phyloP scores from a whole-genome alignment of 2,113 vertebrate genomes.

The Pyrgilauda ruficollis region DNA sequence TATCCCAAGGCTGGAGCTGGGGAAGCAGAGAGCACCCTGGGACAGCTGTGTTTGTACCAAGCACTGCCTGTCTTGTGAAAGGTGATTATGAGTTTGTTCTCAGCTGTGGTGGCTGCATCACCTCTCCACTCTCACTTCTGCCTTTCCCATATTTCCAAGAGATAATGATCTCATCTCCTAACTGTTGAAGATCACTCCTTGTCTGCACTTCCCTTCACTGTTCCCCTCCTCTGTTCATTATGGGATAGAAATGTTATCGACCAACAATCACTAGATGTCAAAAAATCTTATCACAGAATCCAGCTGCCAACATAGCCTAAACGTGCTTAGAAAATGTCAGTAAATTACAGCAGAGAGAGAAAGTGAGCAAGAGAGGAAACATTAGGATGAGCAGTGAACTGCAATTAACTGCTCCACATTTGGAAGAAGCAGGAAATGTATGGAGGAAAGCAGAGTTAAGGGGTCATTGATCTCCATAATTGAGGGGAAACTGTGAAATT shows the following conservation, averaged over 20 bases:
- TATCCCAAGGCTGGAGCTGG: background rate
- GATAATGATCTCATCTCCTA: conserved; percentile 61
- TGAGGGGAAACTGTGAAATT: conserved; percentile 49
- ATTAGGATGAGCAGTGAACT: conserved; percentile 48
- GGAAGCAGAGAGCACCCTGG: background rate
- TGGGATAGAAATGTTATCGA: conserved; percentile 55
- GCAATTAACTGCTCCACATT: conserved; percentile 43
- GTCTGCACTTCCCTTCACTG: background rate
- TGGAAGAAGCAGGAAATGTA: conserved; percentile 50
- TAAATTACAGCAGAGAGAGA: conserved; percentile 41
- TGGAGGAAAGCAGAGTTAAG: conserved; percentile 18
- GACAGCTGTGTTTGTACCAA: background rate
- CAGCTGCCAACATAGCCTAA: conserved; percentile 51
- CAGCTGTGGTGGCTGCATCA: background rate
- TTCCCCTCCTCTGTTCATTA: conserved; percentile 28
- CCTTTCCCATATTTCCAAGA: conserved; percentile 21
- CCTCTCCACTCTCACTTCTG: conserved; percentile 8
- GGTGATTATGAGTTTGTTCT: background rate
- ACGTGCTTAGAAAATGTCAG: conserved; percentile 42
- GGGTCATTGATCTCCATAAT: conserved; percentile 45
- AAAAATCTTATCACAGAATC: conserved; percentile 35
- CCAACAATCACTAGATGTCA: conserved; percentile 48
- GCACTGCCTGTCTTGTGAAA: background rate
- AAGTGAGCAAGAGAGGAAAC: conserved; percentile 16
- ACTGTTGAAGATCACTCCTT: conserved; percentile 16